Percentiles rank a stretch among this genome's conserved stretches.
Evolutionary conservation across 2,797 vertebrate species (phyloP).

Genomic region (Acrocephalus scirpaceus): DNA sequence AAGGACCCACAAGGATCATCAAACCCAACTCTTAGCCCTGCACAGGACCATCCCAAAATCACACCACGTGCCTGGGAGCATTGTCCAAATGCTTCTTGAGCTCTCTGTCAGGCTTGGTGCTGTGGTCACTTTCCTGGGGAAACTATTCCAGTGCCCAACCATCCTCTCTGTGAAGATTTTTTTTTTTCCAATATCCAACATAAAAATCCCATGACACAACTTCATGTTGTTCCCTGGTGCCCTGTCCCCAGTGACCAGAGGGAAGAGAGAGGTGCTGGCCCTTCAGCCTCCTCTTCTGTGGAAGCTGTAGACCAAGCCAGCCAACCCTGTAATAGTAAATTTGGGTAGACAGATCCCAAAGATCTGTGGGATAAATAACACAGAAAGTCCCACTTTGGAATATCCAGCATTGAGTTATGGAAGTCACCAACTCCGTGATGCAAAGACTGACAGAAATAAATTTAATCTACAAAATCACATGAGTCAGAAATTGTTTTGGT

Average conservation of each 20-base stretch:
- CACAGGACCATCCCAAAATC: background rate
- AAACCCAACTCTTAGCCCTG: background rate
- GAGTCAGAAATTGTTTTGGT: background rate
- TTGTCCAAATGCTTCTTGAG: background rate
- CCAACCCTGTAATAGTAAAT: background rate
- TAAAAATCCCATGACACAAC: background rate
- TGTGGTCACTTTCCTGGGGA: background rate
- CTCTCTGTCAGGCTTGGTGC: background rate
- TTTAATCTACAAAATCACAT: background rate
- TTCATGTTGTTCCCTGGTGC: background rate
- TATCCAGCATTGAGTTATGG: background rate
- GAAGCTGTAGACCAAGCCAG: background rate
- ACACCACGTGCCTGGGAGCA: background rate
- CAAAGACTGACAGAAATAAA: background rate
- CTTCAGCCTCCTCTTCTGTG: background rate
- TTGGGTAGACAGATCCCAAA: background rate
- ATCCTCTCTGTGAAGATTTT: background rate
- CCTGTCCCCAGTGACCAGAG: background rate
- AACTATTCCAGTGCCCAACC: background rate
- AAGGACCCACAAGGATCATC: background rate
- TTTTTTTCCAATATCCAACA: no score
- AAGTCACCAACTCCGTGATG: background rate
- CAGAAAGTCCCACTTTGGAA: background rate
- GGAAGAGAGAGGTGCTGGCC: background rate
- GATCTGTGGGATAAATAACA: background rate